Evolutionary conservation across 2,888 invertebrate genomes (phyloP).

Genomic region (Ectemnius lituratus): DNA sequence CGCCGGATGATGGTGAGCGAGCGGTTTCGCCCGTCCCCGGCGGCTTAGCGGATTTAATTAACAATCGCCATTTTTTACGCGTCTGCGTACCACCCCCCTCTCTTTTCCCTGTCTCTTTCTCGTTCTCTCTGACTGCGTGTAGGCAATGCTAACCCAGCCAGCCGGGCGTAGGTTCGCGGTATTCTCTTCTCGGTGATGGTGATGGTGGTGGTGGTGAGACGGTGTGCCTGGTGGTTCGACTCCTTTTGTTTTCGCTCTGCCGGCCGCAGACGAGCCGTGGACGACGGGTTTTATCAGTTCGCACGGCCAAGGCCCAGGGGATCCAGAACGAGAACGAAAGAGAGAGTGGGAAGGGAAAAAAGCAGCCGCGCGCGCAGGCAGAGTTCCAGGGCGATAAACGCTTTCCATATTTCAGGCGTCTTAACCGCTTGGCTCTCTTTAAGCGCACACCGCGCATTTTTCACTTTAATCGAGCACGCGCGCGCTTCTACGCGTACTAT

Average conservation of each 20-base stretch:
- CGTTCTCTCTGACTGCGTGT: neutral
- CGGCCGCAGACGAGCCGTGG: neutral
- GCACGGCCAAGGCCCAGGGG: neutral
- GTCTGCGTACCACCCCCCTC: constrained; percentile 54
- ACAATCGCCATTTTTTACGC: constrained; percentile 69
- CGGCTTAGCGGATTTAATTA: constrained; percentile 71
- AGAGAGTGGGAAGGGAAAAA: constrained; percentile 5
- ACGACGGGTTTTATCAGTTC: constrained; percentile 17
- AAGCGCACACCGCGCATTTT: neutral
- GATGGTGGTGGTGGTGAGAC: too few relatives aligned
- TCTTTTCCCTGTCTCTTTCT: constrained; percentile 9
- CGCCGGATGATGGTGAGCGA: constrained; percentile 49
- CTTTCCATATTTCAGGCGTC: constrained; percentile 1
- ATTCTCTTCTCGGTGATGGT: too few relatives aligned
- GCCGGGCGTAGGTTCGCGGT: too few relatives aligned
- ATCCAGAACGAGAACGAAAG: neutral
- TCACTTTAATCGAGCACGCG: neutral
- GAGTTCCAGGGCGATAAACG: neutral
- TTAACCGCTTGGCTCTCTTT: neutral
- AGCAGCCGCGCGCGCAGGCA: neutral
- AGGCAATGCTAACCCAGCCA: too few relatives aligned
- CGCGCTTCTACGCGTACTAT: neutral
- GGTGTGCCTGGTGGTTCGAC: neutral
- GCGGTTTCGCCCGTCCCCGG: constrained; percentile 41
- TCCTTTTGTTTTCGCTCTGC: constrained; percentile 11